A percentile compares a stretch with the other conserved stretches of the same genome.
phyloP scores from a whole-genome alignment of 2,113 vertebrate species.

The Chamaetylas fuelleborni region DNA sequence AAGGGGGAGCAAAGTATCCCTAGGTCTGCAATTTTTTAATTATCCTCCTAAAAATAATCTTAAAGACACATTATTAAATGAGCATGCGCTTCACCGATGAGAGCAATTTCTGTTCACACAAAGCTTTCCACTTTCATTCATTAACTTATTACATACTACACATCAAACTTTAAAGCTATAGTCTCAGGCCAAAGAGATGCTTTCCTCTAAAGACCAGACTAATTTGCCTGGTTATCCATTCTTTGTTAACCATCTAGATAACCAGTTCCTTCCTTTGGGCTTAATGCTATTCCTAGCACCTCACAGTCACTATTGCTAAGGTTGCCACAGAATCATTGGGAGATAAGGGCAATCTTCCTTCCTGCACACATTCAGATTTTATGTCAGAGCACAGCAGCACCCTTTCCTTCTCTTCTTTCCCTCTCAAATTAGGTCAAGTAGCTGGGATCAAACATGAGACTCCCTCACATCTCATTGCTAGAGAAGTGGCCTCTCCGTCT shows the following conservation, averaged over 20 bases:
- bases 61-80: neutral
- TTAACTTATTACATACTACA: neutral
- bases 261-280: neutral
- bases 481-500: neutral
- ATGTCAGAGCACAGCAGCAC: neutral
- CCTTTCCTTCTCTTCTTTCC: neutral
- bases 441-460: neutral
- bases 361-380: neutral
- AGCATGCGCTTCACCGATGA: fast-evolving
- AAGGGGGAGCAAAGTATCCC: neutral
- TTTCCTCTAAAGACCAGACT: neutral
- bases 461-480: neutral
- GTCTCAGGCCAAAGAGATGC: neutral
- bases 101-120: neutral
- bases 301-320: neutral
- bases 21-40: neutral
- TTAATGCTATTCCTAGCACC: neutral
- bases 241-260: neutral
- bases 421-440: neutral
- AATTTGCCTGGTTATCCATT: neutral
- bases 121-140: neutral
- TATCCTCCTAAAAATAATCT: neutral
- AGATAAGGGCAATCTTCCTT: neutral
- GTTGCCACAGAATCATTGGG: neutral
- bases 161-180: neutral